phyloP scores from a whole-genome alignment of 35 echinoderm and acorn worm species.

The Ptychodera flava region DNA sequence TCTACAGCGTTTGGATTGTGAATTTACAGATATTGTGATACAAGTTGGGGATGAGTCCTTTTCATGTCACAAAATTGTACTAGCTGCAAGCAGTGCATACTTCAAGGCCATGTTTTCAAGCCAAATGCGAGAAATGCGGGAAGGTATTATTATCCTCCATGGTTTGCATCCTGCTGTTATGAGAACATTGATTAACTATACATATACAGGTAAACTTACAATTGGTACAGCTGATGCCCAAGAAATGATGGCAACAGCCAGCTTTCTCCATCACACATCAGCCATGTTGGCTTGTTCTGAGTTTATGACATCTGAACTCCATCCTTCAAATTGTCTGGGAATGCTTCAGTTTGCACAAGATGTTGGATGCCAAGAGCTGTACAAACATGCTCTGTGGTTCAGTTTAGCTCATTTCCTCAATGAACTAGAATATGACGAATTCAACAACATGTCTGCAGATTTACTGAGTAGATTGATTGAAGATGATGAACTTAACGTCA shows the following conservation, averaged over 20 bases:
- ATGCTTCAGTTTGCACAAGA: constrained; percentile 78
- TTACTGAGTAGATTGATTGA: constrained; percentile 49
- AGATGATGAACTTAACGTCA: constrained; percentile 78
- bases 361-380: constrained; percentile 74
- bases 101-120: constrained; percentile 92
- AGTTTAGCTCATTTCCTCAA: constrained; percentile 59
- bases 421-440: constrained; percentile 49
- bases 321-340: constrained; percentile 66
- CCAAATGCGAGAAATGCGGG: constrained; percentile 55
- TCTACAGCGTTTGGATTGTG: constrained; percentile 43
- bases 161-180: constrained; percentile 53
- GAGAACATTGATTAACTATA: constrained; percentile 59
- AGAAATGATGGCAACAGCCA: constrained; percentile 72
- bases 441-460: constrained; percentile 23
- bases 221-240: constrained; percentile 77
- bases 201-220: constrained; percentile 73
- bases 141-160: constrained; percentile 53
- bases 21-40: constrained; percentile 70
- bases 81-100: constrained; percentile 79
- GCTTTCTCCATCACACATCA: constrained; percentile 80
- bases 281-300: constrained; percentile 69
- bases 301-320: constrained; percentile 70
- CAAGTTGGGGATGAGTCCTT: constrained; percentile 56
- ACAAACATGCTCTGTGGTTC: constrained; percentile 60
- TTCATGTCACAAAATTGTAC: constrained; percentile 61